A percentile compares a stretch with the other conserved stretches of the same genome.
Conservation (phyloP, 2,797 vertebrate genomes). For the Pagetopsis macropterus region DNA sequence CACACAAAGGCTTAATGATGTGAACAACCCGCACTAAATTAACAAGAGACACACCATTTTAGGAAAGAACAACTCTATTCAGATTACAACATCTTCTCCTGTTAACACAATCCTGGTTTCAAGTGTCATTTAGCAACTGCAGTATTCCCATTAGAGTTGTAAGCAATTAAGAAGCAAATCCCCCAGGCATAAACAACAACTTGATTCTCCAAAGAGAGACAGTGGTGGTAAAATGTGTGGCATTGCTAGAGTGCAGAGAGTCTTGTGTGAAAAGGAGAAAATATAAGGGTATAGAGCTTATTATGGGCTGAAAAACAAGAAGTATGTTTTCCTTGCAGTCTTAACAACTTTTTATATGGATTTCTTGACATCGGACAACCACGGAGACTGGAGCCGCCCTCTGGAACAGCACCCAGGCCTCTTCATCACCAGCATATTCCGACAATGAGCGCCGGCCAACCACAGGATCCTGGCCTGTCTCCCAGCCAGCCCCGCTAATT, state of each 20-base stretch:
- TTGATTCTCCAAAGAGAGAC: constrained; percentile 13
- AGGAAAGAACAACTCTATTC: constrained; percentile 23
- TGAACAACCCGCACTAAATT: constrained; percentile 21
- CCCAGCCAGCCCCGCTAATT: constrained; percentile 80
- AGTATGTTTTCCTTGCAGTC: constrained; percentile 15
- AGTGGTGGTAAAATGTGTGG: constrained; percentile 12
- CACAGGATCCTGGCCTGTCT: constrained; percentile 75
- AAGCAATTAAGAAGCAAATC: constrained; percentile 55
- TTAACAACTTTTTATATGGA: constrained; percentile 10
- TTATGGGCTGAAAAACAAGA: neutral
- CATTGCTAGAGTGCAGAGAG: constrained; percentile 19
- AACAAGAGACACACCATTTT: constrained; percentile 22
- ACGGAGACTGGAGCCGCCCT: constrained; percentile 39
- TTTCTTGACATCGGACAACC: constrained; percentile 21
- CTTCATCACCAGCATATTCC: constrained; percentile 61
- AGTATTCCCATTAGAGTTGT: constrained; percentile 50
- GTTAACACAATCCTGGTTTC: constrained; percentile 41
- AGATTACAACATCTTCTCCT: constrained; percentile 32
- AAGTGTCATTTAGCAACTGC: constrained; percentile 56
- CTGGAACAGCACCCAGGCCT: constrained; percentile 63
- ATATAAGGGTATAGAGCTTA: neutral
- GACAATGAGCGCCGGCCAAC: constrained; percentile 63
- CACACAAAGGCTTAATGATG: constrained; percentile 30
- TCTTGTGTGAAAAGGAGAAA: constrained; percentile 9
- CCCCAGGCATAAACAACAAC: constrained; percentile 58